A percentile compares a stretch with the other conserved stretches of the same genome.
Conservation (phyloP, 2,113 vertebrate genomes). For the Macroglossus sobrinus region DNA sequence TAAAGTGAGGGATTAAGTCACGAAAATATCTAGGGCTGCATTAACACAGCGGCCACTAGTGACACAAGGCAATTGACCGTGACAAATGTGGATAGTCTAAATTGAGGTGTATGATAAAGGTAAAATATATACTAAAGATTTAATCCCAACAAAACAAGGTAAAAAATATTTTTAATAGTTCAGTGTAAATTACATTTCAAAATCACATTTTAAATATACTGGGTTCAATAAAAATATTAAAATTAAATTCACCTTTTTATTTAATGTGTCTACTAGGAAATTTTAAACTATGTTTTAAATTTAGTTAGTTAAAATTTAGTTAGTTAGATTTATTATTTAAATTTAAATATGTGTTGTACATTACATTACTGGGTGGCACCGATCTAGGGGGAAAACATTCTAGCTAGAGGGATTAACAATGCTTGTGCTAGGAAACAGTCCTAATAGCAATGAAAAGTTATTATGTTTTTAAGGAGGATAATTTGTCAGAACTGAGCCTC, state of each 20-base stretch:
- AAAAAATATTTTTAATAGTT: neutral
- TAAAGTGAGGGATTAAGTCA: neutral
- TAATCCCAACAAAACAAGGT: neutral
- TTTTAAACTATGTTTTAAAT: neutral
- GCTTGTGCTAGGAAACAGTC: neutral
- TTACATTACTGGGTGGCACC: neutral
- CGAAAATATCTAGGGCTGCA: neutral
- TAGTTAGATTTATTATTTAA: neutral
- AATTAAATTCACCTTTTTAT: neutral
- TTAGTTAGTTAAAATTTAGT: neutral
- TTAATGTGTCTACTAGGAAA: neutral
- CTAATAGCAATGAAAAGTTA: neutral
- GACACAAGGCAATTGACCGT: neutral
- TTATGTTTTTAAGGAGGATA: neutral
- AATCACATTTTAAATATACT: neutral
- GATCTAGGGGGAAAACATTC: neutral
- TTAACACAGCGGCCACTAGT: neutral
- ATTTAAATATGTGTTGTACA: neutral
- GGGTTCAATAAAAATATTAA: neutral
- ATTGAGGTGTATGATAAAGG: neutral
- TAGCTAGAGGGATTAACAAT: neutral
- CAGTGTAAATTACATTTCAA: neutral
- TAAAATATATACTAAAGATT: neutral
- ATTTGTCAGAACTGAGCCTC: neutral
- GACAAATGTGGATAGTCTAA: neutral